Conservation (phyloP, 2,113 vertebrate genomes). For the Tachycineta bicolor region DNA sequence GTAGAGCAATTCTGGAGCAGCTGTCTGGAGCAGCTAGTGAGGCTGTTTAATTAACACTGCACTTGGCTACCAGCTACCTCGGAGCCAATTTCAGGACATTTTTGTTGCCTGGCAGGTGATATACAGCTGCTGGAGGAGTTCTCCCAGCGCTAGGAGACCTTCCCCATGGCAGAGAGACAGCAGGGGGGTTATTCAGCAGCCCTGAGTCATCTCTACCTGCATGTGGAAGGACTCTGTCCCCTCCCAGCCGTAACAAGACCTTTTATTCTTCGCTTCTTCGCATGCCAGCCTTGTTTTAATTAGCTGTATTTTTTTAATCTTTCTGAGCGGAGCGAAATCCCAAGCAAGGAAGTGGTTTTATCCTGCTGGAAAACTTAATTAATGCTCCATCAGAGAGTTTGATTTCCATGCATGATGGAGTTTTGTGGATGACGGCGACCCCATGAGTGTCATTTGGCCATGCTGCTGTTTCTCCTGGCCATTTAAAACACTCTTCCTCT, state of each 20-base stretch:
- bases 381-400: neutral
- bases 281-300: neutral
- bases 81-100: neutral
- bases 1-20: neutral
- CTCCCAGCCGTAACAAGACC: neutral
- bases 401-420: neutral
- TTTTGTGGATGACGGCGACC: fast-evolving
- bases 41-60: neutral
- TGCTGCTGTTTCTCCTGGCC: neutral
- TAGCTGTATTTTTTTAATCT: constrained; percentile 9
- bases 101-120: neutral
- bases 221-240: neutral
- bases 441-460: fast-evolving
- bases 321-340: neutral
- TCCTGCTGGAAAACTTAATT: neutral
- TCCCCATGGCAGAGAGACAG: neutral
- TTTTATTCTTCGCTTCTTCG: neutral
- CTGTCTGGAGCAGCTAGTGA: neutral
- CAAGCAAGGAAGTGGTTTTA: neutral
- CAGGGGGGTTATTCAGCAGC: neutral
- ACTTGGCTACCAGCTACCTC: neutral
- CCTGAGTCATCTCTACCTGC: neutral
- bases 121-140: neutral
- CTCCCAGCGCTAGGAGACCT: neutral
- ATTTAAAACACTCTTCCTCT: neutral